Conservation (phyloP, 2,888 invertebrate species). For the Prosopocoilus inquinatus region DNA sequence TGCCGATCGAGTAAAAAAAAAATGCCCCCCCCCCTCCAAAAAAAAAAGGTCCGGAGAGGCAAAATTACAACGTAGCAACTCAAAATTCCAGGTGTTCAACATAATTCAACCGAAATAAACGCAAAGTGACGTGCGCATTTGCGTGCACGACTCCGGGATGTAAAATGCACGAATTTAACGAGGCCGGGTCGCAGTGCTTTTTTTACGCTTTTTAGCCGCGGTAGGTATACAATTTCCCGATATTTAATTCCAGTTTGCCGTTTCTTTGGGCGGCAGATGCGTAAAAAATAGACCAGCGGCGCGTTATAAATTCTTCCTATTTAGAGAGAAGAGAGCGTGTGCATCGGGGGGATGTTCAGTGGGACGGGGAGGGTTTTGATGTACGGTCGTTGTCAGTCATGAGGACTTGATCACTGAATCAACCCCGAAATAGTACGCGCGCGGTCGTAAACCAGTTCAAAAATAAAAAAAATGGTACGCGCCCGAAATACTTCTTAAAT, state of each 20-base stretch:
- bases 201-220: no score
- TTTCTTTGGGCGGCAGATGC: neutral
- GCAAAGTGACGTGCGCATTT: neutral
- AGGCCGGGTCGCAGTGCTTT: no score
- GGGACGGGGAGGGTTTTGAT: conserved; percentile 27
- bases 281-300: neutral
- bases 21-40: no score
- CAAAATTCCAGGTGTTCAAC: no score
- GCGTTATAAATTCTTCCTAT: conserved; percentile 18
- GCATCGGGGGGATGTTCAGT: neutral
- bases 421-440: conserved; percentile 34
- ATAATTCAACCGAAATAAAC: neutral
- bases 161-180: no score
- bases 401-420: conserved; percentile 34
- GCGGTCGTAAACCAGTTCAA: conserved; percentile 20
- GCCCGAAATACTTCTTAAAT: no score
- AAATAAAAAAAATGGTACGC: no score
- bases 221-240: no score
- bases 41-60: no score
- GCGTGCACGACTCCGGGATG: no score
- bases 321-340: conserved; percentile 21
- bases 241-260: no score
- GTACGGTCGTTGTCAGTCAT: conserved; percentile 33
- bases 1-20: neutral
- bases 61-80: no score